These are phyloP conservation scores for Knipowitschia caucasica DNA, from an alignment of 2,797 vertebrate species.

Conservation along the genomic window DNA sequence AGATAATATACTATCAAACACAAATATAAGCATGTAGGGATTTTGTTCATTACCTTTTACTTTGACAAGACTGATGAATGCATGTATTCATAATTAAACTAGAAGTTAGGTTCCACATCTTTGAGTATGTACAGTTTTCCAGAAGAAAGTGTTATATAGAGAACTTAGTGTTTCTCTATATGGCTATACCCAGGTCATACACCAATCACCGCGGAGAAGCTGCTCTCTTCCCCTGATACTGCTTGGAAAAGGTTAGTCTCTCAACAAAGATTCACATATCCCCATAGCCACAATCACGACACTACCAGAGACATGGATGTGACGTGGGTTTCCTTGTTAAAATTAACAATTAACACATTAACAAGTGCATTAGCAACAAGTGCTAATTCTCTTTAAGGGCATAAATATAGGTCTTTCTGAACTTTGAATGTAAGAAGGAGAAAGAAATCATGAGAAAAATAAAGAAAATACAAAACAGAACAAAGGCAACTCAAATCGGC, in stretches of 20 bases:
- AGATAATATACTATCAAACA: too few species aligned
- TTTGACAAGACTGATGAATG: too few species aligned
- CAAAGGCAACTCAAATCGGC: too few species aligned
- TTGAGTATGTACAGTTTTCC: neutral
- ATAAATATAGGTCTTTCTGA: constrained; percentile 29
- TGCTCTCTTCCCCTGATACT: neutral
- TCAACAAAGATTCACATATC: constrained; percentile 14
- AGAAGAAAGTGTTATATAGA: neutral
- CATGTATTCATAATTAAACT: too few species aligned
- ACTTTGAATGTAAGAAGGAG: too few species aligned
- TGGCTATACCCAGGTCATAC: constrained; percentile 39
- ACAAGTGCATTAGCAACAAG: constrained; percentile 10
- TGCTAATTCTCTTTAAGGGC: constrained; percentile 35
- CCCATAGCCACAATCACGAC: neutral
- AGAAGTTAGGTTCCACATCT: too few species aligned
- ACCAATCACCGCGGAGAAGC: constrained; percentile 18
- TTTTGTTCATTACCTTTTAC: too few species aligned
- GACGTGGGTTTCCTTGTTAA: constrained; percentile 12
- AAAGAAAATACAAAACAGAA: too few species aligned
- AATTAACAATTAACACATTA: too few species aligned
- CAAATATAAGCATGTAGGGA: too few species aligned
- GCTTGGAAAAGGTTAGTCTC: constrained; percentile 11
- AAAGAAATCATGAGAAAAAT: too few species aligned
- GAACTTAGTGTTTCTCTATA: constrained; percentile 25
- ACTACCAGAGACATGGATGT: constrained; percentile 8